Evolutionary conservation across 2,888 invertebrate species (phyloP).

Genomic region (Ennomos quercinarius): DNA sequence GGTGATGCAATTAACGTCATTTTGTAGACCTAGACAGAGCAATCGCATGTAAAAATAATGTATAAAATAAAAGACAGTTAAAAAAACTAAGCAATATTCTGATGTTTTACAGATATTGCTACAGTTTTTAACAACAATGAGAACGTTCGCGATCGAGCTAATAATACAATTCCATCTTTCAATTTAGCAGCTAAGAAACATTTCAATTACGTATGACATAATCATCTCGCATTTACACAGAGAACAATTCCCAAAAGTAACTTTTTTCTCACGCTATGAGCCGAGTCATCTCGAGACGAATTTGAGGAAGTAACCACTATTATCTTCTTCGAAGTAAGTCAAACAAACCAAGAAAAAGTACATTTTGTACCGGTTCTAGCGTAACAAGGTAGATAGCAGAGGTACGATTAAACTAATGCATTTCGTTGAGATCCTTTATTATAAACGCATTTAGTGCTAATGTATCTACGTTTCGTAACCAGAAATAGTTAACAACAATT

Average conservation of each 20-base stretch:
- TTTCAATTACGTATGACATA: conserved; percentile 39
- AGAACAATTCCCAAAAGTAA: conserved; percentile 42
- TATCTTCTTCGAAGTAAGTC: conserved; percentile 75
- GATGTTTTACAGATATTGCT: not conserved
- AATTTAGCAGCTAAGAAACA: conserved; percentile 23
- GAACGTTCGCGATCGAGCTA: conserved; percentile 10
- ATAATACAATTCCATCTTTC: conserved; percentile 20
- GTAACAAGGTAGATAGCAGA: conserved; percentile 58
- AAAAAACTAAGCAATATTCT: not conserved
- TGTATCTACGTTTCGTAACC: conserved; percentile 42
- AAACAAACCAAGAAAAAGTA: conserved; percentile 48
- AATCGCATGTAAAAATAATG: not conserved
- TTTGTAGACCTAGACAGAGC: not conserved
- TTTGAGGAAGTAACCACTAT: conserved; percentile 77
- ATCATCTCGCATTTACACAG: conserved; percentile 42
- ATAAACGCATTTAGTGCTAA: conserved; percentile 71
- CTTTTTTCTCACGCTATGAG: conserved; percentile 72
- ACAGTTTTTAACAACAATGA: conserved; percentile 9
- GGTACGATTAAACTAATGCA: conserved; percentile 73
- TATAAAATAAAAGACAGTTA: not conserved
- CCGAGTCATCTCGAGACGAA: conserved; percentile 74
- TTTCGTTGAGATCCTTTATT: conserved; percentile 67
- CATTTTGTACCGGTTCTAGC: conserved; percentile 41
- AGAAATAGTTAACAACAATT: too few species aligned
- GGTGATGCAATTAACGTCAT: conserved; percentile 3